phyloP scores from a whole-genome alignment of 2,797 vertebrate genomes.

The Etheostoma nigrum region DNA sequence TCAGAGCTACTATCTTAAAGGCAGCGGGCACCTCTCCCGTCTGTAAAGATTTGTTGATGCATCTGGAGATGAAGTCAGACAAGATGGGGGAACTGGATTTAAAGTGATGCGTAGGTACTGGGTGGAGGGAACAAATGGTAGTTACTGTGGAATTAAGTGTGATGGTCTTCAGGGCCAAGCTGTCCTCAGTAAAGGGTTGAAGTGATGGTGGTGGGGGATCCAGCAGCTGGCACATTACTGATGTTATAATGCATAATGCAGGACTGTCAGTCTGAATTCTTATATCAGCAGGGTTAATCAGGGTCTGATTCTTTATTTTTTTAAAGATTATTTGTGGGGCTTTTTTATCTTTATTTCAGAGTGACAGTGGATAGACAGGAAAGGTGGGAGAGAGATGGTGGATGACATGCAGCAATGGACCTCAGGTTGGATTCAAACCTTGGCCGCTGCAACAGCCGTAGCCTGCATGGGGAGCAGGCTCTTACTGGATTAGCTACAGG shows the following conservation, averaged over 20 bases:
- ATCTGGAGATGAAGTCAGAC: conserved; percentile 61
- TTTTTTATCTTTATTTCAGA: too few relatives aligned
- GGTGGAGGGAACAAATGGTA: conserved; percentile 30
- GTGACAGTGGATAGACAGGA: too few relatives aligned
- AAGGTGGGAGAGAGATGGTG: too few relatives aligned
- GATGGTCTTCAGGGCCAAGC: conserved; percentile 27
- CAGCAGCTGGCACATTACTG: conserved; percentile 37
- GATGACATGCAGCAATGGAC: too few relatives aligned
- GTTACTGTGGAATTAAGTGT: conserved; percentile 20
- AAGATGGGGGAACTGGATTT: conserved; percentile 36
- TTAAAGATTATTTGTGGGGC: too few relatives aligned
- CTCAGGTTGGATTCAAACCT: too few relatives aligned
- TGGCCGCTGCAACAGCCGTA: too few relatives aligned
- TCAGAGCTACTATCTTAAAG: conserved; percentile 53
- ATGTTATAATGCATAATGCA: conserved; percentile 52
- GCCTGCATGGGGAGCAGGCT: too few relatives aligned
- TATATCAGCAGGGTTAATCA: conserved; percentile 34
- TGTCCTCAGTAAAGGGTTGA: conserved; percentile 40
- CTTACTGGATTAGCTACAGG: too few relatives aligned
- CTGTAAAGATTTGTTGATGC: conserved; percentile 60
- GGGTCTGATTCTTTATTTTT: conserved; percentile 1
- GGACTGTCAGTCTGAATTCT: conserved; percentile 19
- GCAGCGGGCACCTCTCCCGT: conserved; percentile 48
- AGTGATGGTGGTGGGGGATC: conserved; percentile 13
- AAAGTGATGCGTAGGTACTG: conserved; percentile 33